These are phyloP conservation scores for Ypsolopha scabrella DNA, from an alignment of 2,888 invertebrate genomes.

Conservation along the genomic window DNA sequence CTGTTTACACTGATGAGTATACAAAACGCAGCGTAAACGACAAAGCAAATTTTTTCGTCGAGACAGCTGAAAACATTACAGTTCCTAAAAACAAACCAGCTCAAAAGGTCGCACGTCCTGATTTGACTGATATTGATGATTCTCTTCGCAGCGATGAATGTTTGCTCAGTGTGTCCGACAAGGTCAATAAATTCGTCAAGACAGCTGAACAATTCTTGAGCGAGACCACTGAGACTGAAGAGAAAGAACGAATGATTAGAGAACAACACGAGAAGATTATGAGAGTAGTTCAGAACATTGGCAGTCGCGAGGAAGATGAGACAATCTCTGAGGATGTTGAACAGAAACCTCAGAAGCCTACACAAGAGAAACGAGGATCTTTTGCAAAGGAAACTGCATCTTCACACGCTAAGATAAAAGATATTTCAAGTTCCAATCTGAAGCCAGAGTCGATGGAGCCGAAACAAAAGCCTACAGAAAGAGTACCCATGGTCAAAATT, in stretches of 20 bases:
- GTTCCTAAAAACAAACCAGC: slow-evolving; percentile 40
- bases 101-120: slow-evolving; percentile 59
- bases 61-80: slow-evolving; percentile 71
- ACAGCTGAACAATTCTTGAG: slow-evolving; percentile 68
- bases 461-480: slow-evolving; percentile 18
- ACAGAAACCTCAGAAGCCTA: slow-evolving; percentile 12
- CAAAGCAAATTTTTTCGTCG: slow-evolving; percentile 74
- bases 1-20: slow-evolving; percentile 58
- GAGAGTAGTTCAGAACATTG: slow-evolving; percentile 27
- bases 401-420: slow-evolving; percentile 31
- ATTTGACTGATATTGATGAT: slow-evolving; percentile 67
- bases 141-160: slow-evolving; percentile 72
- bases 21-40: slow-evolving; percentile 73
- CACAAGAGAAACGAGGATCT: slow-evolving; percentile 19
- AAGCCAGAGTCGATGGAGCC: slow-evolving; percentile 14
- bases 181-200: slow-evolving; percentile 74
- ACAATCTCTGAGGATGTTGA: slow-evolving; percentile 16
- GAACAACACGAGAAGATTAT: slow-evolving; percentile 60
- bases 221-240: slow-evolving; percentile 38
- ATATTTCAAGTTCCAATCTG: slow-evolving; percentile 22
- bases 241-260: slow-evolving; percentile 47
- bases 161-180: slow-evolving; percentile 73
- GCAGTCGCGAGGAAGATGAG: slow-evolving; percentile 29
- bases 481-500: slow-evolving; percentile 37
- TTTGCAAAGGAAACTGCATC: slow-evolving; percentile 32